Percentiles rank a stretch among this genome's conserved stretches.
phyloP scores from a whole-genome alignment of 2,888 invertebrate genomes.

The Eilema sororculum region DNA sequence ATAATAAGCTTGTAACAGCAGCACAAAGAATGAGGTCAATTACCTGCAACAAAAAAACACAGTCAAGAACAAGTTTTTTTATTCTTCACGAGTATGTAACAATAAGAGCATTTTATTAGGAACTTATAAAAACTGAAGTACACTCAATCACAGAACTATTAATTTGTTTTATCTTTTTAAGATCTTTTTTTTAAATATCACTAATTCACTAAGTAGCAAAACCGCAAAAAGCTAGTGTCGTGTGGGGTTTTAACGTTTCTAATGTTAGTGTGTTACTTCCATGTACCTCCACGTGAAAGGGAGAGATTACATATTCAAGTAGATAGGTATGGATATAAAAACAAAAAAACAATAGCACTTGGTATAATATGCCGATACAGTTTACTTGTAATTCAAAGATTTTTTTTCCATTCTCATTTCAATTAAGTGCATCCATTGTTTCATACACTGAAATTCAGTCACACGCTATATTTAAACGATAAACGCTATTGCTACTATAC shows the following conservation, averaged over 20 bases:
- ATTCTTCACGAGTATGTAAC: slow-evolving; percentile 33
- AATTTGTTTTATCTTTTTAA: not conserved
- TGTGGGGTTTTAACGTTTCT: too few species aligned
- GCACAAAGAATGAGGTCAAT: slow-evolving; percentile 63
- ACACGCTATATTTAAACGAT: not conserved
- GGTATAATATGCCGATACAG: too few species aligned
- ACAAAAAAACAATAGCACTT: too few species aligned
- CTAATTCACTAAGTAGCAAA: not conserved
- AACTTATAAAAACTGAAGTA: slow-evolving; percentile 16
- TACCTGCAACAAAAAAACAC: slow-evolving; percentile 73
- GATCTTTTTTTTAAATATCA: not conserved
- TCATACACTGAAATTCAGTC: not conserved
- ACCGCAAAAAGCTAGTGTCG: not conserved
- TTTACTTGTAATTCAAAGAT: too few species aligned
- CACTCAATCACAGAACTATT: not conserved
- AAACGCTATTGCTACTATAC: too few species aligned
- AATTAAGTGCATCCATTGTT: not conserved
- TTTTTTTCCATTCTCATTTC: not conserved
- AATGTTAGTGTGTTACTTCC: too few species aligned
- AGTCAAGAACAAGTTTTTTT: slow-evolving; percentile 58
- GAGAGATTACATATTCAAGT: too few species aligned
- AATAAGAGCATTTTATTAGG: slow-evolving; percentile 38
- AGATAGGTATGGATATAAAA: too few species aligned
- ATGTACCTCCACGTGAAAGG: too few species aligned
- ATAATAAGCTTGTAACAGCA: slow-evolving; percentile 34